Base-by-base conservation (phyloP, 1,140 invertebrate species). In the Drosophila obscura region DNA sequence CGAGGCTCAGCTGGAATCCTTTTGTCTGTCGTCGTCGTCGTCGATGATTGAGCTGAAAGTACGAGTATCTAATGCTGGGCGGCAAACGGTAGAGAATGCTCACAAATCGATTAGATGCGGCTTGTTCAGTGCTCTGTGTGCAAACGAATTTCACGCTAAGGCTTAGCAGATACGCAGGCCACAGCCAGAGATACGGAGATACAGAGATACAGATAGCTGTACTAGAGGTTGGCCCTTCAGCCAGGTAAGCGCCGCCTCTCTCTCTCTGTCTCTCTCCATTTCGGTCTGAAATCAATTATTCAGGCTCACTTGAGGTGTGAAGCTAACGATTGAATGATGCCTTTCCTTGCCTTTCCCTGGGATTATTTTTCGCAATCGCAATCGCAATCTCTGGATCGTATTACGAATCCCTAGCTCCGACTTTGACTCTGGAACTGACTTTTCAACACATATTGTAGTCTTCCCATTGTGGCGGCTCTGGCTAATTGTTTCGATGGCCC, bases 21-120 rank as follows among this genome's bases (percentile, higher is more conserved):
- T 71, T 80, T 76, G 77, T 77, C 49, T 28, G 26, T 39, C 35
- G 11, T 39, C 8, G 31, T 3, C 22, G 60, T 8, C 3, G 31
- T 31, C 58, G 67, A 78, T 78, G 76, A 78, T 78, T 78, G 76
- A 76, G 58, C 46, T 48, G 43, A 68, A 39, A 39, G 67, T 49
- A 43, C 11, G 41, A 48, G 63, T 59, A 65, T 68, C 65, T 76
- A 46, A 66, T 68, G 73, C 50, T 59, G 53, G 41, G 49, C 41
- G 24, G 19, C 19, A 39, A 28, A 43, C 8, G 4, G 28, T n/a
- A 11, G 16, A 35, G 46, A 46, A 31, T 41, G 50, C 51, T 56
- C 43, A 31, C 56, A 71, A 87, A 88, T 87, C 75, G 79, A 87
- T 87, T 88, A 55, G 78, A 59, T 66, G 72, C 83, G 83, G 79